phyloP scores from a whole-genome alignment of 2,888 invertebrate species.

The Adelognathus sp. region DNA sequence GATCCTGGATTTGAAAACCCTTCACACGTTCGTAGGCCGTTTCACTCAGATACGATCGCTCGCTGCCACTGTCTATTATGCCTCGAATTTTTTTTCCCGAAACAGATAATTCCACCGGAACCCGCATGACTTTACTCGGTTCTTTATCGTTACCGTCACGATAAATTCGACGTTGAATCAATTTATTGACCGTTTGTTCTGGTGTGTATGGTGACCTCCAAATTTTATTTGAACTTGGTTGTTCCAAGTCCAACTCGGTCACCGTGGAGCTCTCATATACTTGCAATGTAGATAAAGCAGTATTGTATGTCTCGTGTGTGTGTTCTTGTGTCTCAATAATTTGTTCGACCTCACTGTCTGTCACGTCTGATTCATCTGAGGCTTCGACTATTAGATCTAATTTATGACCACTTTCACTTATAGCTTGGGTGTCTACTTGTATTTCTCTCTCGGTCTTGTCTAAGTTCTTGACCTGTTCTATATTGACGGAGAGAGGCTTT shows the following conservation, averaged over 20 bases:
- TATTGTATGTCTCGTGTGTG: too few species aligned
- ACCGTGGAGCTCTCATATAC: too few species aligned
- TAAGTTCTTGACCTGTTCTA: background rate
- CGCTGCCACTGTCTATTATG: constrained; percentile 24
- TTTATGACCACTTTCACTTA: too few species aligned
- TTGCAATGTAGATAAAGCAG: too few species aligned
- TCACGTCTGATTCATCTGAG: too few species aligned
- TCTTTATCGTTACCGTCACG: background rate
- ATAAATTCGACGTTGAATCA: constrained; percentile 11
- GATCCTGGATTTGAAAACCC: background rate
- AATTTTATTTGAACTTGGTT: background rate
- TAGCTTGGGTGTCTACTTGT: too few species aligned
- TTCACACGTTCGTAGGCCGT: constrained; percentile 13
- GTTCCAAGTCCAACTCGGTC: too few species aligned
- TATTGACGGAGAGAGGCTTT: background rate
- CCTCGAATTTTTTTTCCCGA: constrained; percentile 21
- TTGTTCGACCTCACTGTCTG: too few species aligned
- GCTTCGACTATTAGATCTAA: too few species aligned
- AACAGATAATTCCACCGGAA: constrained; percentile 29
- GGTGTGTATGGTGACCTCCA: constrained; percentile 13
- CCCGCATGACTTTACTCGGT: constrained; percentile 13
- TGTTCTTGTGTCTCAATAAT: too few species aligned
- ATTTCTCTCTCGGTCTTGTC: too few species aligned
- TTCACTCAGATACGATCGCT: constrained; percentile 8
- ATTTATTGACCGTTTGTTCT: background rate